Conservation (phyloP, 2,888 invertebrate genomes). For the Graphium colonna region DNA sequence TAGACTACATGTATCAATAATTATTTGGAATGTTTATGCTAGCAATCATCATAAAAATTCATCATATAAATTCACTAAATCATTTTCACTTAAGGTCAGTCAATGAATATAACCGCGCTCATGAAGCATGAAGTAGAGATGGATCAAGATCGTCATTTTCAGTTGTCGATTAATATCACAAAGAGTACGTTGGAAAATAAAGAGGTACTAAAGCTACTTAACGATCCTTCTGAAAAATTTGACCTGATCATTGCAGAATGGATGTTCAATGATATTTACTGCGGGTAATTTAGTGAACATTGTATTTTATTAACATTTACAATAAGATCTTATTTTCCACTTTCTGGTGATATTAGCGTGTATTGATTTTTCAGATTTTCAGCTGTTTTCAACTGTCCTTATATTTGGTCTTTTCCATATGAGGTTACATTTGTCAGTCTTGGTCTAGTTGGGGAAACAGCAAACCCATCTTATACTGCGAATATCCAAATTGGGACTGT, state of each 20-base stretch:
- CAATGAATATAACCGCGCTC: constrained; percentile 4
- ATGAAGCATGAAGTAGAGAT: constrained; percentile 8
- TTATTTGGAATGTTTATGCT: too few relatives aligned
- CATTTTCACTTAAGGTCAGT: background rate
- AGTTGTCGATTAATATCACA: constrained; percentile 26
- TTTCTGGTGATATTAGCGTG: background rate
- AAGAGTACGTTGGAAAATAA: constrained; percentile 30
- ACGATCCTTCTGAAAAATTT: constrained; percentile 40
- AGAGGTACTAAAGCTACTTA: constrained; percentile 38
- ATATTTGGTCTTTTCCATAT: constrained; percentile 28
- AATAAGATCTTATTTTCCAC: background rate
- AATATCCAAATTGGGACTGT: constrained; percentile 21
- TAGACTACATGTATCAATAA: too few relatives aligned
- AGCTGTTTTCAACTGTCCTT: constrained; percentile 28
- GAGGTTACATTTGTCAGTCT: constrained; percentile 26
- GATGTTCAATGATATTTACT: constrained; percentile 43
- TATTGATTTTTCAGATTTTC: constrained; percentile 26
- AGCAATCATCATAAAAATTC: too few relatives aligned
- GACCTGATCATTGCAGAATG: constrained; percentile 49
- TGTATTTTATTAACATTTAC: constrained; percentile 14
- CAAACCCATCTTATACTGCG: constrained; percentile 29
- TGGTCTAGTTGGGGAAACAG: constrained; percentile 24
- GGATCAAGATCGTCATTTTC: constrained; percentile 9
- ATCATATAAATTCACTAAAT: too few relatives aligned
- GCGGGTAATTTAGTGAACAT: constrained; percentile 44